These are phyloP conservation scores for Zaprionus nigranus DNA, from an alignment of 1,140 invertebrate genomes.

Conservation along the genomic window DNA sequence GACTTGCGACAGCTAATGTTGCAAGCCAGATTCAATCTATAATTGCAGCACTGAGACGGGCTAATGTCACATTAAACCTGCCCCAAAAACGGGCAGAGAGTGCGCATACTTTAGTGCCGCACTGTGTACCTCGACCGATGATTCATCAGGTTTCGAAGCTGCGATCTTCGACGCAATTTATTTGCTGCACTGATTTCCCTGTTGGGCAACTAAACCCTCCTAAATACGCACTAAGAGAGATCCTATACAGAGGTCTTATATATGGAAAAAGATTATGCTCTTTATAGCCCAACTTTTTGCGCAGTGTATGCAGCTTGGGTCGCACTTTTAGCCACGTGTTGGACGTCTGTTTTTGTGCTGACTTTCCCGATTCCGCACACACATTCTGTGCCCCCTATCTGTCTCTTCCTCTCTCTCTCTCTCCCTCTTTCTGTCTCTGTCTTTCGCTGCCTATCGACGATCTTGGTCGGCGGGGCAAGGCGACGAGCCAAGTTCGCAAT, in stretches of 20 bases:
- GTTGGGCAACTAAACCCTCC: too few relatives aligned
- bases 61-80: conserved; percentile 6
- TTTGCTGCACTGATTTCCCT: too few relatives aligned
- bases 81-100: not conserved
- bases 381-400: not conserved
- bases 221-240: not conserved
- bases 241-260: too few relatives aligned
- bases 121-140: not conserved
- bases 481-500: conserved; percentile 24
- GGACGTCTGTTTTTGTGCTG: conserved; percentile 14
- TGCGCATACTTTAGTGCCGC: not conserved
- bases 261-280: too few relatives aligned
- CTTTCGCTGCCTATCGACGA: conserved; percentile 22
- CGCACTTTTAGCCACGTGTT: conserved; percentile 23
- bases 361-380: conserved; percentile 12
- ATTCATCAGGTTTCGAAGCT: not conserved
- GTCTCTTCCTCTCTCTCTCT: not conserved
- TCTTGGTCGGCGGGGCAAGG: conserved; percentile 10
- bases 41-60: conserved; percentile 4
- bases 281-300: not conserved
- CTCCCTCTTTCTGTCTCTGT: not conserved
- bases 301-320: conserved; percentile 12
- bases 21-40: conserved; percentile 29
- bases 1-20: conserved; percentile 13
- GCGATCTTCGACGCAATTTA: not conserved